These are phyloP conservation scores for Sminthopsis crassicaudata DNA, from an alignment of 2,113 vertebrate genomes.

Conservation along the genomic window DNA sequence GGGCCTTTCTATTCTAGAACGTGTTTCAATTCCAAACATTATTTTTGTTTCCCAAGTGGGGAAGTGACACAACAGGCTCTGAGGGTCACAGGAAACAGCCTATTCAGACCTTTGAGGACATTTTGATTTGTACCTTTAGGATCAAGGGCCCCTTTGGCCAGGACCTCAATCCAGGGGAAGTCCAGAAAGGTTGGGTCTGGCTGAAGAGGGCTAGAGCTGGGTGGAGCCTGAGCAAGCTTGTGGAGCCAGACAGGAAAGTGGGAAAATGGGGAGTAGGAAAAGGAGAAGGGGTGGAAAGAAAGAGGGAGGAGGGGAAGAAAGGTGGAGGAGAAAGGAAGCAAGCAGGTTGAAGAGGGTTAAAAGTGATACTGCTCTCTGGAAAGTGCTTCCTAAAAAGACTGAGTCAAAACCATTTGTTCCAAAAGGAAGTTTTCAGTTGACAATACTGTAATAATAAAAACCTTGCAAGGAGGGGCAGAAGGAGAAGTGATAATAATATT, in stretches of 20 bases:
- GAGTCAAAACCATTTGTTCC: neutral
- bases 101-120: neutral
- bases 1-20: neutral
- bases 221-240: neutral
- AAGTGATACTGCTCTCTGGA: too few relatives aligned
- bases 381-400: neutral
- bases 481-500: neutral
- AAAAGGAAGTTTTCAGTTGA: neutral
- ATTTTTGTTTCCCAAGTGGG: neutral
- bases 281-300: neutral
- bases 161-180: neutral
- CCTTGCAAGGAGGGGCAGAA: neutral
- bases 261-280: neutral
- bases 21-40: neutral
- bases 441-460: neutral
- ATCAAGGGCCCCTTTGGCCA: neutral
- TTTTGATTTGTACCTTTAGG: neutral
- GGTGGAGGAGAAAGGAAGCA: neutral
- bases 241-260: neutral
- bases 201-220: neutral
- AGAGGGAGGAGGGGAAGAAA: neutral
- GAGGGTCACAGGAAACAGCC: neutral
- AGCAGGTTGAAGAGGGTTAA: neutral
- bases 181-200: neutral
- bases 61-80: conserved; percentile 5